Evolutionary conservation across 2,888 invertebrate species (phyloP).

Genomic region (Unio pictorum): DNA sequence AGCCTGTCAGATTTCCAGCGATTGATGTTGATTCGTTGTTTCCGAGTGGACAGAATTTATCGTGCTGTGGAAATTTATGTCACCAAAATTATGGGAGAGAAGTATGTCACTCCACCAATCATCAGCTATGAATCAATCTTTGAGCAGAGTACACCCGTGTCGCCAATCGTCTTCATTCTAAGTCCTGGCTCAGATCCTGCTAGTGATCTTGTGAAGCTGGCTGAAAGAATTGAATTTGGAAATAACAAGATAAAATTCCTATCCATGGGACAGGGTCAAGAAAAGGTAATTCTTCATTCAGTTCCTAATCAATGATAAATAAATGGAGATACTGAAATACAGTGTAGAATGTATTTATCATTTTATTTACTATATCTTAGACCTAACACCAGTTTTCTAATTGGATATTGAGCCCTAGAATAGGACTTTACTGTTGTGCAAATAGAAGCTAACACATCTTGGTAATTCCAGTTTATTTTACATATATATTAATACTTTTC

Average conservation of each 20-base stretch:
- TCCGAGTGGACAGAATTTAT: slow-evolving; percentile 90
- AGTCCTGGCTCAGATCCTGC: slow-evolving; percentile 73
- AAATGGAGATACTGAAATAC: no score
- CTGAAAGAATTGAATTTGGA: slow-evolving; percentile 71
- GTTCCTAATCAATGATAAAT: not conserved
- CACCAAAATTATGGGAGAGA: slow-evolving; percentile 86
- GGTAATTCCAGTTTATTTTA: no score
- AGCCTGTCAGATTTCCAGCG: slow-evolving; percentile 78
- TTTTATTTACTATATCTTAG: no score
- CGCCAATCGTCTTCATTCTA: slow-evolving; percentile 72
- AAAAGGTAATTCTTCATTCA: slow-evolving; percentile 56
- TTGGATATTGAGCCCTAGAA: no score
- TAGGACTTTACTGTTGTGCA: no score
- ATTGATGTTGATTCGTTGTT: slow-evolving; percentile 89
- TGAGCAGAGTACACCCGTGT: slow-evolving; percentile 86
- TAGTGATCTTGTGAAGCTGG: slow-evolving; percentile 71
- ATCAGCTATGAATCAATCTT: slow-evolving; percentile 87
- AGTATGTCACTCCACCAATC: slow-evolving; percentile 90
- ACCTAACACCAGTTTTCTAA: no score
- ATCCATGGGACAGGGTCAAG: slow-evolving; percentile 73
- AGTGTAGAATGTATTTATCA: no score
- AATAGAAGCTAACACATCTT: no score
- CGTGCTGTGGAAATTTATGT: slow-evolving; percentile 89
- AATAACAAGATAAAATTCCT: slow-evolving; percentile 71
- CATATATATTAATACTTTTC: no score